Base-by-base conservation (phyloP, 2,888 invertebrate species). In the Drosophila mulleri region DNA sequence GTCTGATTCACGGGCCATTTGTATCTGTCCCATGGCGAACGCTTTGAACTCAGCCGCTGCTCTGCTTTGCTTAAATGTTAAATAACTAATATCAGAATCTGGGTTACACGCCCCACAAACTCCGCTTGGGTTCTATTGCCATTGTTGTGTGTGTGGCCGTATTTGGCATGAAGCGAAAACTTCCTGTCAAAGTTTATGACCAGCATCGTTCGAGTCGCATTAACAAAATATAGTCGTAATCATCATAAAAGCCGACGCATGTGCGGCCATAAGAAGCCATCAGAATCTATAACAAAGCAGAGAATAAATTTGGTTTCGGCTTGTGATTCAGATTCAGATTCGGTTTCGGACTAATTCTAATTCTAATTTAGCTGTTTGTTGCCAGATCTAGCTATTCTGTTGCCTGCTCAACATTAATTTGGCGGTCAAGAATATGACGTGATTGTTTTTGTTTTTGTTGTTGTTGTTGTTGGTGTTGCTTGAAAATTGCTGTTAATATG, bases 31-130 rank as follows among this genome's bases (percentile, higher is more conserved):
- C 47, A 29, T 45, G 23, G 58, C 26, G 41, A 16, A 16, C 23
- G 48, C 50, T 77, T 61, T 75, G 67, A 77, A 52, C 37, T 67
- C 45, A 11, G 63, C 63, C 74, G 77, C 26, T 67, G 63, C 32
- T 48, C 62, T 44, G 75, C 45, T 75, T 72, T 66, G 54, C 61
- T 61, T 20, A 62, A 64, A 44, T 45, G 32, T 32, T 32, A 67
- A 42, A 67, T 59, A 50, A 42, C 56, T 59, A 45, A 64, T 53
- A 65, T 53, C 53, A 39, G 48, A 61, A 64, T 56, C 72, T 70
- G 70, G 72, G 79, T 83, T 86, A 76, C 88, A 89, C 83, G 88
- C 88, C 69, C 75, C 85, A 67, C 62, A 73, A 74, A 78, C 62
- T 75, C 60, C 69, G 70, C 32, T 73, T 41, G 16, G 47, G 52